Conservation (phyloP, 2,797 vertebrate species). For the Microctenopoma lineatum region DNA sequence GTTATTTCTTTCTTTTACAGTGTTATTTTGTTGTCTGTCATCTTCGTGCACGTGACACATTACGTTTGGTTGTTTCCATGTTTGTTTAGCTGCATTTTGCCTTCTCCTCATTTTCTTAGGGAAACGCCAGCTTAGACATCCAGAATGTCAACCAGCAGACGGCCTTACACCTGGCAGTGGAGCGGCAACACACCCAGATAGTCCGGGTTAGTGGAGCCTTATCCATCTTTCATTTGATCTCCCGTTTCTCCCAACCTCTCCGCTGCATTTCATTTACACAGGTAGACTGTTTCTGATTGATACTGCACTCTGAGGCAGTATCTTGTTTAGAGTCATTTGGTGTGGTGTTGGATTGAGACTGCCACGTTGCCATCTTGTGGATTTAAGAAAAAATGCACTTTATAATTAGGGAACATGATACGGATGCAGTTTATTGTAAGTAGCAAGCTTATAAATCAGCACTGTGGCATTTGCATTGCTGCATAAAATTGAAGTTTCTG, state of each 20-base stretch:
- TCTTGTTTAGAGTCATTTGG: conserved; percentile 44
- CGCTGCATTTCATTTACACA: conserved; percentile 58
- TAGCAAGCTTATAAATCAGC: conserved; percentile 48
- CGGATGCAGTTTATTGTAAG: conserved; percentile 27
- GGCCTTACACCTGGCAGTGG: conserved; percentile 96
- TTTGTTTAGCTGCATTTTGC: conserved; percentile 29
- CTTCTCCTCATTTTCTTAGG: conserved; percentile 79
- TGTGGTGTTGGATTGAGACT: conserved; percentile 64
- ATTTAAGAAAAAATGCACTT: conserved; percentile 65
- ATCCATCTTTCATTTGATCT: conserved; percentile 16
- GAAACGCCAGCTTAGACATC: conserved; percentile 96
- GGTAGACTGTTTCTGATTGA: conserved; percentile 61
- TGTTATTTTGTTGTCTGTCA: background rate
- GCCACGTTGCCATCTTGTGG: conserved; percentile 85
- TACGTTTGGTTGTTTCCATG: conserved; percentile 2
- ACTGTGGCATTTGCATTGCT: conserved; percentile 47
- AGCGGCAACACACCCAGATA: conserved; percentile 98
- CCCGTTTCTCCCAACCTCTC: conserved; percentile 3
- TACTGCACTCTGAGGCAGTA: conserved; percentile 55
- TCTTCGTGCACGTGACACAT: background rate
- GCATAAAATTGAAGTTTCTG: conserved; percentile 42
- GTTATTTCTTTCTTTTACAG: background rate
- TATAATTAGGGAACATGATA: conserved; percentile 45
- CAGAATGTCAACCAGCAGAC: conserved; percentile 99
- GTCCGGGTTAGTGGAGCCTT: conserved; percentile 89